Conservation (phyloP, 2,113 vertebrate species). For the Dromiciops gliroides region DNA sequence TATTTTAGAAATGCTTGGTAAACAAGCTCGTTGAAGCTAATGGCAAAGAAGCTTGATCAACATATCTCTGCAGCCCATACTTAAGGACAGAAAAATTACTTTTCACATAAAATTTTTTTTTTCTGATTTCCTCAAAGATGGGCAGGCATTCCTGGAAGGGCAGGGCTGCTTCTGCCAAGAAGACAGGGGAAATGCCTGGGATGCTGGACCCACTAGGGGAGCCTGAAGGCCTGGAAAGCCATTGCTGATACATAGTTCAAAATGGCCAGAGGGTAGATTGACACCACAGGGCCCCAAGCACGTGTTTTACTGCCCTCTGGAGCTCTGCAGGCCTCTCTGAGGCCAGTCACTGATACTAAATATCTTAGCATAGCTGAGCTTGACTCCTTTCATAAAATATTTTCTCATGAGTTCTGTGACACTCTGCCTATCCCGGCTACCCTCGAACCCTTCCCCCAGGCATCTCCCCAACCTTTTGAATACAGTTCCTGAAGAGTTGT, state of each 20-base stretch:
- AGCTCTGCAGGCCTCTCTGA: not conserved
- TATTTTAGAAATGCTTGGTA: slow-evolving; percentile 74
- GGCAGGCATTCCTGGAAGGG: not conserved
- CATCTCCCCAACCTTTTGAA: not conserved
- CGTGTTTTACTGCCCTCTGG: not conserved
- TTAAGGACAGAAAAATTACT: not conserved
- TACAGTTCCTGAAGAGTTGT: not conserved
- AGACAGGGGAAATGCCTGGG: not conserved
- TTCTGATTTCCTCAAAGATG: not conserved
- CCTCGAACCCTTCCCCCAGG: not conserved
- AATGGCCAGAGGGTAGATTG: not conserved
- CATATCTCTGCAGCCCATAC: not conserved
- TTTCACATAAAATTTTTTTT: not conserved
- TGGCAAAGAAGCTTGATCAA: not conserved
- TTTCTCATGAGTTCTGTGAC: not conserved
- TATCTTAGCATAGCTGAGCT: not conserved
- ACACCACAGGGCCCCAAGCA: not conserved
- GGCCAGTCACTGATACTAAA: not conserved
- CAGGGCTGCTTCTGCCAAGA: not conserved
- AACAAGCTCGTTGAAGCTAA: slow-evolving; percentile 69
- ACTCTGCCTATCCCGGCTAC: not conserved
- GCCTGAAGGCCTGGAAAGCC: not conserved
- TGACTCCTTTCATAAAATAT: not conserved
- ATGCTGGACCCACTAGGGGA: not conserved
- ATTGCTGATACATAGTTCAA: not conserved